Conservation (phyloP, 2,888 invertebrate genomes). For the Drosophila prostipennis region DNA sequence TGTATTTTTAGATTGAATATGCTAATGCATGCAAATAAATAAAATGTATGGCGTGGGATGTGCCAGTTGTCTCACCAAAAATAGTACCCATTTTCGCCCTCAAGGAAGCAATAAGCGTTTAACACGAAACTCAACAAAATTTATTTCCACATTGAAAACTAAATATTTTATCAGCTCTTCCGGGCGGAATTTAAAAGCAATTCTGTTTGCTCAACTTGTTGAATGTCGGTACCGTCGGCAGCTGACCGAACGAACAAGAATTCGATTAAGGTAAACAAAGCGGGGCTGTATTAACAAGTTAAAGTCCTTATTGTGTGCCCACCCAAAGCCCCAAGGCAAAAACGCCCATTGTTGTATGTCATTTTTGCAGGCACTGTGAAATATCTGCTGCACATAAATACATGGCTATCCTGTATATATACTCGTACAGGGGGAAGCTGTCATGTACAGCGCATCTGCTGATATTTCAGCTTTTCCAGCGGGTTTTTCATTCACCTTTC, state of each 20-base stretch:
- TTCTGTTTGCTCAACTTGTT: conserved; percentile 26
- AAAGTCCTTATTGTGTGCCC: conserved; percentile 30
- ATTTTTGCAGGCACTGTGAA: conserved; percentile 26
- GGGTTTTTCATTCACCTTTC: conserved; percentile 36
- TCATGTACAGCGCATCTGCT: conserved; percentile 20
- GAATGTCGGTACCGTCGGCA: conserved; percentile 10
- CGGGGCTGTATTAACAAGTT: conserved; percentile 24
- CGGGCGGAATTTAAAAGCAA: conserved; percentile 2
- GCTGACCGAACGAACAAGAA: conserved; percentile 16
- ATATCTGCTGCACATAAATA: conserved; percentile 44
- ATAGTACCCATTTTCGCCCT: not conserved
- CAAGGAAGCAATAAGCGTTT: not conserved
- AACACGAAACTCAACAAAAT: not conserved
- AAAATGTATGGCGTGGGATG: conserved; percentile 2
- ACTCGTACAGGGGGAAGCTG: conserved; percentile 1
- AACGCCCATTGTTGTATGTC: conserved; percentile 7
- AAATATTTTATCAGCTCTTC: not conserved
- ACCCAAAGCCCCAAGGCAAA: not conserved
- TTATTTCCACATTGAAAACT: not conserved
- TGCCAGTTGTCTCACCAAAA: not conserved
- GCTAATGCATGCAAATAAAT: conserved; percentile 9
- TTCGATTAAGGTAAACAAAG: conserved; percentile 45
- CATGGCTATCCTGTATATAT: not conserved
- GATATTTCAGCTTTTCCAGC: conserved; percentile 23
- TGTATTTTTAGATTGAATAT: not conserved